Base-by-base conservation (phyloP, 2,888 invertebrate genomes). In the Brenthis daphne region DNA sequence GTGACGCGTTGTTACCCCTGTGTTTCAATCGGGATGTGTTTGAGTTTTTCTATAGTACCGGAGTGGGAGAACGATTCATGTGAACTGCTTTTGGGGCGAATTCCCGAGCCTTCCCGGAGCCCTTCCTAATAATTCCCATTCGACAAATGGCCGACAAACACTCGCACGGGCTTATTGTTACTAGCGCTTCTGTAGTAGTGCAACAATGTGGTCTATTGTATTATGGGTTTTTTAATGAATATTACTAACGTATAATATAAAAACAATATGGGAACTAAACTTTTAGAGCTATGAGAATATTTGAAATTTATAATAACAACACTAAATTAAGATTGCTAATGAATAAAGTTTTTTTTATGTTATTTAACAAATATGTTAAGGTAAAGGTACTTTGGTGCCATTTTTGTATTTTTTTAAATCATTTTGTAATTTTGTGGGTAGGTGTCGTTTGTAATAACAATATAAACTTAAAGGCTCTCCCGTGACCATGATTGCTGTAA, bases 51-150 rank as follows among this genome's bases (percentile, higher is more conserved):
- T 92, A 83, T 83, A 81, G 85, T 84, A 85, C 88, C 87, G 86
- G 88, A 91, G 91, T 91, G 90, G 91, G 92, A 91, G 90, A 86
- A 80, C 86, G 87, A 83, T 88, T 90, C 92, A 92, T 92, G 92
- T 90, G 92, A 93, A 93, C 92, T 89, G 91, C 91, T 91, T 92
- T 91, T 91, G 85, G 92, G 92, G 92, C 91, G 87, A 91, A 92
- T 92, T 92, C 92, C 92, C 92, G 92, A 88, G 92, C 92, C 92
- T 90, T 87, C 86, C 83, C 84, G 85, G 88, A 85, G 90, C 92
- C 92, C 92, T 92, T 92, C 85, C 88, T 79, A 90, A 92, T 91
- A 91, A 91, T 90, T 88, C 91, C 84, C 87, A 87, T 88, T 90
- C 91, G 92, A 92, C 90, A 92, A 92, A 91, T 91, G 90, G 87